Evolutionary conservation across 1,140 invertebrate species (phyloP).

Genomic region (Medauroidea extradentata): DNA sequence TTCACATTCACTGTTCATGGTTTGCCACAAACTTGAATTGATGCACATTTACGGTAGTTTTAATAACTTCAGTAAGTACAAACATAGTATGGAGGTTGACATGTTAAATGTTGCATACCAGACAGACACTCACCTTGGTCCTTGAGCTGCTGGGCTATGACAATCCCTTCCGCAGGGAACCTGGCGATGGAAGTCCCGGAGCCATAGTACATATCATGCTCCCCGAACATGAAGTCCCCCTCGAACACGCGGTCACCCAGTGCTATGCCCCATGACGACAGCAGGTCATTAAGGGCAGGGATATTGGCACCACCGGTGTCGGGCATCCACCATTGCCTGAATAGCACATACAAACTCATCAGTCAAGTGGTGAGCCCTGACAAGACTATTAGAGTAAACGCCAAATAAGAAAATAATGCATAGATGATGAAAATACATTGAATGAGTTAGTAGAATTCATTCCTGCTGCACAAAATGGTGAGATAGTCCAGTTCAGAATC

Average conservation of each 20-base stretch:
- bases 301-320: slow-evolving; percentile 94
- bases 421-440: too few relatives aligned
- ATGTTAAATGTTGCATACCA: too few relatives aligned
- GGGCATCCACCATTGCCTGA: slow-evolving; percentile 78
- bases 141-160: slow-evolving; percentile 64
- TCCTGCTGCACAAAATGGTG: too few relatives aligned
- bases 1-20: too few relatives aligned
- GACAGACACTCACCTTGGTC: slow-evolving; percentile 62
- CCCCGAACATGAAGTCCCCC: slow-evolving; percentile 81
- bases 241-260: slow-evolving; percentile 85
- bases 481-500: too few relatives aligned
- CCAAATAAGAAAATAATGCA: neutral
- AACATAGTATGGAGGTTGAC: too few relatives aligned
- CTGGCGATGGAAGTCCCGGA: slow-evolving; percentile 79
- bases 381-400: neutral
- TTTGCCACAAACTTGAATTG: too few relatives aligned
- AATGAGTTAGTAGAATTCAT: too few relatives aligned
- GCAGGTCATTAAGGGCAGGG: slow-evolving; percentile 87
- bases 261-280: slow-evolving; percentile 76
- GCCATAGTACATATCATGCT: slow-evolving; percentile 85
- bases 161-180: slow-evolving; percentile 67
- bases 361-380: neutral
- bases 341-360: slow-evolving; percentile 12
- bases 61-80: slow-evolving; percentile 5
- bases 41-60: slow-evolving; percentile 8